Evolutionary conservation across 1,140 invertebrate species (phyloP), one percentile per base, ranked within the genome.

Genomic region (Eupristina koningsbergeri): DNA sequence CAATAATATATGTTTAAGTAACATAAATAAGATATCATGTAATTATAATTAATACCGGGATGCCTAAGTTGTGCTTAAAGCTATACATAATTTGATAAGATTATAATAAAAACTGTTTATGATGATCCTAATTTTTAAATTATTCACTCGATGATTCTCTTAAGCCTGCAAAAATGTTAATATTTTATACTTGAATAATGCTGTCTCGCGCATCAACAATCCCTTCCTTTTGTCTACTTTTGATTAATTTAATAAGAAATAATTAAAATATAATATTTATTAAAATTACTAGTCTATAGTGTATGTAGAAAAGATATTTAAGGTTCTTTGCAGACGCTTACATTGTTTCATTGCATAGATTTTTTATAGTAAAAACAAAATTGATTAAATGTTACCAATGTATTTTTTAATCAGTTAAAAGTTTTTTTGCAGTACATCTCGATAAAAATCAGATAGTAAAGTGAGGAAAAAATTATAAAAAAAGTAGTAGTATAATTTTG

Each of bases 201-300:
- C 1, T 0, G 34, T 31, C 64, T 36, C 26, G n/a, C 3, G 34
- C 11, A 31, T 64, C 63, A 64, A 64, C 34, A 36, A 34, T 67
- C 34, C 15, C 34, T 1, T 8, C 5, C 64, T 64, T 13, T 64
- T 64, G 26, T 6, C 29, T 9, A 50, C 58, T n/a, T 29, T 61
- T n/a, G n/a, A n/a, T n/a, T n/a, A 26, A 61, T n/a, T 61, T 34
- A 67, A 67, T 67, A 34, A 67, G 36, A 34, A 13, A 3, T 39
- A 71, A 71, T 71, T 71, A 41, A 41, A 71, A 71, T 71, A n/a
- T 41, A 71, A 41, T 39, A 2, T 69, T 36, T 22, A 39, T 69
- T 69, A 39, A 39, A 67, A 31, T 34, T 69, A 69, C 34, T 39
- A 69, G 3, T 13, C 34, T 69, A 39, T 34, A 69, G 36, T 39